A percentile compares a stretch with the other conserved stretches of the same genome.
phyloP scores from a whole-genome alignment of 2,888 invertebrate species.

The Chrysolina haemoptera region DNA sequence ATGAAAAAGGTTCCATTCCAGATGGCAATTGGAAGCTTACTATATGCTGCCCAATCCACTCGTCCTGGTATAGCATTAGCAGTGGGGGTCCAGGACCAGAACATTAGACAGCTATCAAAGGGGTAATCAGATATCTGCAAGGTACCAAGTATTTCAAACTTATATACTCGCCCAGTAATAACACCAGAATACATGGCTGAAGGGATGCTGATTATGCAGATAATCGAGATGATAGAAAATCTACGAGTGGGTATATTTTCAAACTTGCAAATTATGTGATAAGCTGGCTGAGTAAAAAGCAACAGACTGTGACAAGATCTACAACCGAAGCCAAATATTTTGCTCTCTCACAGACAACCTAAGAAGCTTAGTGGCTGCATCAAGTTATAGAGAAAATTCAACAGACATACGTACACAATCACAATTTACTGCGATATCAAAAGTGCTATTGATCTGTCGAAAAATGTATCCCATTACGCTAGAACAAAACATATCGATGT shows the following conservation, averaged over 20 bases:
- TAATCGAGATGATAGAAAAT: neutral
- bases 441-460: conserved; percentile 3
- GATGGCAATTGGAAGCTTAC: neutral
- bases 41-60: neutral
- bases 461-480: neutral
- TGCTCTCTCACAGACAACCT: neutral
- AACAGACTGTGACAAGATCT: conserved; percentile 8
- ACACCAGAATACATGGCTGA: neutral
- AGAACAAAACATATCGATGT: conserved; percentile 1
- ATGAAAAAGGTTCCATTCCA: neutral
- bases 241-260: neutral
- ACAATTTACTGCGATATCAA: neutral
- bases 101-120: neutral
- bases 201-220: neutral
- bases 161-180: neutral
- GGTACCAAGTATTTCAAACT: neutral
- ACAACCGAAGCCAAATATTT: conserved; percentile 13
- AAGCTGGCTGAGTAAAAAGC: conserved; percentile 14
- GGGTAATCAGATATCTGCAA: neutral
- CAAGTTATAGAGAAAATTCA: neutral
- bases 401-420: neutral
- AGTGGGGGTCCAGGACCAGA: conserved; percentile 6
- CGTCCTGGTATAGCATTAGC: neutral
- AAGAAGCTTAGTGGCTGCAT: too few relatives aligned
- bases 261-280: neutral